Conservation (phyloP, 2,113 vertebrate species). For the Forbesichthys agassizii region DNA sequence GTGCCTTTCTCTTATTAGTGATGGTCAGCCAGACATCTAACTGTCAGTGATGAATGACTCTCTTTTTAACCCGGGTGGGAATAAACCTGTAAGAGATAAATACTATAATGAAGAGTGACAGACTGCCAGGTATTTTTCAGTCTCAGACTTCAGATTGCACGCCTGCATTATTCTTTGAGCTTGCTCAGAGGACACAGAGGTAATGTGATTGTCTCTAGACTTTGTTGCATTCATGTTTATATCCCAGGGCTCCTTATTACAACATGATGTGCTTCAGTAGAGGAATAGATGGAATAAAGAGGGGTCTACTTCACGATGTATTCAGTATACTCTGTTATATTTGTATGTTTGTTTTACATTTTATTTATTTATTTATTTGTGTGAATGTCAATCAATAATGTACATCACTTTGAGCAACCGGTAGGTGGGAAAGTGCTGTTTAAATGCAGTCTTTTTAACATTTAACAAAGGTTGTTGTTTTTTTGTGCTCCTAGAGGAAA, state of each 20-base stretch:
- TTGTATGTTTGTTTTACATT: too few species aligned
- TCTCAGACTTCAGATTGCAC: conserved; percentile 7
- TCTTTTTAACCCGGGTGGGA: conserved; percentile 59
- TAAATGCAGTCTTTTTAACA: too few species aligned
- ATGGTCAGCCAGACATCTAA: conserved; percentile 66
- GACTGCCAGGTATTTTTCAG: conserved; percentile 53
- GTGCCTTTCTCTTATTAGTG: conserved; percentile 56
- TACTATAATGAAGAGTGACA: conserved; percentile 69
- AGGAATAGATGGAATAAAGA: not conserved
- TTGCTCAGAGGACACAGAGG: conserved; percentile 17
- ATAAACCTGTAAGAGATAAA: conserved; percentile 75
- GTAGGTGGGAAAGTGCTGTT: too few species aligned
- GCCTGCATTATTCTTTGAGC: not conserved
- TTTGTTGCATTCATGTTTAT: not conserved
- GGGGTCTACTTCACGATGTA: not conserved
- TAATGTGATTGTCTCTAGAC: conserved; percentile 11
- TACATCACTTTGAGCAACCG: too few species aligned
- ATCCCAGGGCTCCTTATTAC: not conserved
- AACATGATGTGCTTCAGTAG: not conserved
- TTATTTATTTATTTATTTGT: too few species aligned
- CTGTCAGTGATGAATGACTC: conserved; percentile 73
- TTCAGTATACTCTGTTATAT: not conserved
- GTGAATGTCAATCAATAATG: too few species aligned
- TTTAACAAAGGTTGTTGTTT: too few species aligned
- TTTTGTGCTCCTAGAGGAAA: too few species aligned